Percentiles rank a stretch among this genome's conserved stretches.
Conservation (phyloP, 1,140 invertebrate genomes). For the Drosophila takahashii region DNA sequence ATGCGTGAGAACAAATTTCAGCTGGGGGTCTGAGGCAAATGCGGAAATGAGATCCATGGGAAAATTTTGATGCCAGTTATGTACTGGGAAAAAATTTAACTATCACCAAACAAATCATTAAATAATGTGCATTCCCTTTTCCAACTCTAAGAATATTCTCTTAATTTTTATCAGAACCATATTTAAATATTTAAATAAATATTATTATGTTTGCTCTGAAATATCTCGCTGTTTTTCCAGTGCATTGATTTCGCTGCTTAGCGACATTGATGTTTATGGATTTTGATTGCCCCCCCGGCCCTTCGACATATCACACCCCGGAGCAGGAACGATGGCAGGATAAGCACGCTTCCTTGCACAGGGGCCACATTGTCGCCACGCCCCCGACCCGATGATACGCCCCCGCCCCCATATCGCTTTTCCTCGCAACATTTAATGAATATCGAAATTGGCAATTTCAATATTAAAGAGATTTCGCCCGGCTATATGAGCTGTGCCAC, state of each 20-base stretch:
- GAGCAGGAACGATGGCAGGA: slow-evolving; percentile 62
- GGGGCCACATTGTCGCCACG: slow-evolving; percentile 25
- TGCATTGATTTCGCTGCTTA: slow-evolving; percentile 67
- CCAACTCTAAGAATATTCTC: no score
- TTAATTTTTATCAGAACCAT: no score
- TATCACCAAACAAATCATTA: no score
- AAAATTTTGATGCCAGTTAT: slow-evolving; percentile 9
- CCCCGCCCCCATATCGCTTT: not conserved
- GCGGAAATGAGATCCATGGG: slow-evolving; percentile 43
- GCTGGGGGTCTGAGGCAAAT: slow-evolving; percentile 9
- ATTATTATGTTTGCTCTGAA: not conserved
- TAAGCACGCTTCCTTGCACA: slow-evolving; percentile 74
- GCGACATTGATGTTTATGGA: slow-evolving; percentile 81
- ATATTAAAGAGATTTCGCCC: slow-evolving; percentile 74
- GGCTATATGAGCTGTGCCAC: slow-evolving; percentile 76
- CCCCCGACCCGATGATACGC: not conserved
- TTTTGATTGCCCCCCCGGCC: slow-evolving; percentile 66
- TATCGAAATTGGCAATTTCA: slow-evolving; percentile 80
- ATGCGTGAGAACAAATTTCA: slow-evolving; percentile 60
- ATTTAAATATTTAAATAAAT: no score
- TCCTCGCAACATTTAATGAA: slow-evolving; percentile 72
- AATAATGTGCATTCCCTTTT: not conserved
- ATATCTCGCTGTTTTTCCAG: no score
- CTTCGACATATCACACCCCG: slow-evolving; percentile 8
- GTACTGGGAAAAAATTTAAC: slow-evolving; percentile 15